Base-by-base conservation (phyloP, 1,140 invertebrate genomes). In the Drosophila trapezifrons region DNA sequence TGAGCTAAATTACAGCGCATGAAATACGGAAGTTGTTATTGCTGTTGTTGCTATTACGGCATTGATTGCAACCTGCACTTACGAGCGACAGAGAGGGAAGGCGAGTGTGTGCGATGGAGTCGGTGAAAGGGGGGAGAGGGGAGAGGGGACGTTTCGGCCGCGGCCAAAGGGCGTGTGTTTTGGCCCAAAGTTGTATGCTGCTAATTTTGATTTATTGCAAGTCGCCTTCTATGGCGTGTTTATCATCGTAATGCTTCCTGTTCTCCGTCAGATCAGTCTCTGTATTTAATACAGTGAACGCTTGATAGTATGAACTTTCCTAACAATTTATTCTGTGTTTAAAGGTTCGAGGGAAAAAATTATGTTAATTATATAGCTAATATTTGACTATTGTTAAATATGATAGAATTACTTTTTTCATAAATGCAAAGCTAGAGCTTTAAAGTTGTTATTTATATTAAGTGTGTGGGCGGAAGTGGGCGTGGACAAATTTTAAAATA, bases 1-100 rank as follows among this genome's bases (percentile, higher is more conserved):
- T 69, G 69, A 66, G 81, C 81, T 77, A 85, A 85, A 86, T 86
- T 78, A 78, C 65, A 75, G 78, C 78, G 62, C 71, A 74, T 83
- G 79, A 76, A 63, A 73, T 87, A 83, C 72, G 83, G 79, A 83
- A 87, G 80, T 83, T 87, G 79, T 77, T 76, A 35, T 63, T 70
- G 55, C 63, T 63, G 40, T 40, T 67, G 46, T 69, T 74, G 74
- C 49, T 67, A 73, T 84, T 77, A 70, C 65, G 55, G 65, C 71
- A 70, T 77, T 85, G 77, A 80, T 80, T 69, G 74, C 62, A 59
- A 81, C 46, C 57, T 83, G 72, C 65, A 80, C 55, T 75, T 64
- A 75, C 49, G 22, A 35, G 25, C 43, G 29, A 22, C 3, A 63
- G 25, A 47, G 20, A 4, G 22, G 43, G 29, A 40, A 35, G 60